A percentile compares a stretch with the other conserved stretches of the same genome.
Conservation (phyloP, 2,113 vertebrate species). For the Amazona guildingii region DNA sequence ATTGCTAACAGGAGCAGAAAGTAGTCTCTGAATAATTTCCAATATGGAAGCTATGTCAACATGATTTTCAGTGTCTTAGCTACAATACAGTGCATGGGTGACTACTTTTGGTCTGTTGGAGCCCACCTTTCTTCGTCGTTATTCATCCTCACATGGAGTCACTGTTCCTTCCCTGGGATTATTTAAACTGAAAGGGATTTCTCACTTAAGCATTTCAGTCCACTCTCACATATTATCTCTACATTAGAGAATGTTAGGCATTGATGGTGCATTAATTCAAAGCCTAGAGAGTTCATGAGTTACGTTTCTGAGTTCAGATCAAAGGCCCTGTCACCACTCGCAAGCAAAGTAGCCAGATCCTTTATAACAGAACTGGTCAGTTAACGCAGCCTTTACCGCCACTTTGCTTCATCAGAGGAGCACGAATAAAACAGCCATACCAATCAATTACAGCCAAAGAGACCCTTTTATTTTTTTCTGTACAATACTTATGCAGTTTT, state of each 20-base stretch:
- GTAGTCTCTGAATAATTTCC: not conserved
- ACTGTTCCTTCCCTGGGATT: not conserved
- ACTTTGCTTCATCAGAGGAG: not conserved
- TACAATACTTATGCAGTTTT: not conserved
- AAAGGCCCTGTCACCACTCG: not conserved
- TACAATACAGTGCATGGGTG: not conserved
- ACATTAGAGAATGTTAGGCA: not conserved
- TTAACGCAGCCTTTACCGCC: not conserved
- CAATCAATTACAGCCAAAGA: not conserved
- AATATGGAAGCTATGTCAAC: accelerated
- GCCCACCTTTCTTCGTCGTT: not conserved
- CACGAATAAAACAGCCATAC: not conserved
- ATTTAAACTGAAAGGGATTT: not conserved
- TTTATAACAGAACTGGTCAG: not conserved
- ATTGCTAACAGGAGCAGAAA: not conserved
- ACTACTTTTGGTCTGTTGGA: not conserved
- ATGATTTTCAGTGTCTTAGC: not conserved
- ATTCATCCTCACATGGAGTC: not conserved
- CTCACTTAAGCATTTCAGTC: not conserved
- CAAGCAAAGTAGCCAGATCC: not conserved
- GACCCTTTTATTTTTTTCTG: not conserved
- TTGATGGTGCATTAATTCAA: not conserved
- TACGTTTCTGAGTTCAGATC: not conserved
- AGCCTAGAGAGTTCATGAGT: not conserved
- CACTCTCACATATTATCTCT: not conserved